Evolutionary conservation across 2,113 vertebrate species (phyloP).

Genomic region (Datnioides undecimradiatus): DNA sequence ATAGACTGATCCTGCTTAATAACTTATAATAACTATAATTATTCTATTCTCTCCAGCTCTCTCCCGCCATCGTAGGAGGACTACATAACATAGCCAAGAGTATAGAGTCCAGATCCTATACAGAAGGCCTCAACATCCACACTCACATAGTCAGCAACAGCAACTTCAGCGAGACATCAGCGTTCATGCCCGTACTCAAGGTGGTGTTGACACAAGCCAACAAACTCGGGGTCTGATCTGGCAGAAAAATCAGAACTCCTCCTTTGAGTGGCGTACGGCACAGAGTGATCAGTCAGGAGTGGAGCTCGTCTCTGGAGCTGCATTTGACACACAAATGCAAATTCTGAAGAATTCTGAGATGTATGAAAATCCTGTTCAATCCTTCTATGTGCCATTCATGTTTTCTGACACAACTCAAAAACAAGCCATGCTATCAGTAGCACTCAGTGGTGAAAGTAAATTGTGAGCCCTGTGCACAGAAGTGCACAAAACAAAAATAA

Average conservation of each 20-base stretch:
- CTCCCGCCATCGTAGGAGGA: conserved; percentile 90
- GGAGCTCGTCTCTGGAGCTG: conserved; percentile 6
- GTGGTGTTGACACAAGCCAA: conserved; percentile 97
- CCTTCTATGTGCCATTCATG: conserved; percentile 50
- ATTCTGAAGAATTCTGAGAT: conserved; percentile 30
- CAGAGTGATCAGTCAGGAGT: background rate
- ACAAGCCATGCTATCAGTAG: conserved; percentile 71
- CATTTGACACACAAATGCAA: conserved; percentile 7
- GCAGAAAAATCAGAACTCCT: background rate
- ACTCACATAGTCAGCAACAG: conserved; percentile 97
- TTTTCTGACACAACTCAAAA: conserved; percentile 49
- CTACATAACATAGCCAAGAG: conserved; percentile 93
- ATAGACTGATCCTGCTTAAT: too few relatives aligned
- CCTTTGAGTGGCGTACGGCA: background rate
- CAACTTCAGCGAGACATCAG: conserved; percentile 98
- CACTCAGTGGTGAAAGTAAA: conserved; percentile 61
- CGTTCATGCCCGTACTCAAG: conserved; percentile 99
- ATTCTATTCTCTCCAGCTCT: conserved; percentile 89
- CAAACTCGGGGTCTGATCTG: conserved; percentile 89
- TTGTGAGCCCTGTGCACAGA: conserved; percentile 7
- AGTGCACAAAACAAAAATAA: background rate
- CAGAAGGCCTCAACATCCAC: conserved; percentile 92
- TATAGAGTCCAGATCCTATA: conserved; percentile 90
- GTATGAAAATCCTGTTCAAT: conserved; percentile 22
- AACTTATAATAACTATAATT: too few relatives aligned